These are phyloP conservation scores for Lucifuga dentata DNA, from an alignment of 2,113 vertebrate species.

Conservation along the genomic window DNA sequence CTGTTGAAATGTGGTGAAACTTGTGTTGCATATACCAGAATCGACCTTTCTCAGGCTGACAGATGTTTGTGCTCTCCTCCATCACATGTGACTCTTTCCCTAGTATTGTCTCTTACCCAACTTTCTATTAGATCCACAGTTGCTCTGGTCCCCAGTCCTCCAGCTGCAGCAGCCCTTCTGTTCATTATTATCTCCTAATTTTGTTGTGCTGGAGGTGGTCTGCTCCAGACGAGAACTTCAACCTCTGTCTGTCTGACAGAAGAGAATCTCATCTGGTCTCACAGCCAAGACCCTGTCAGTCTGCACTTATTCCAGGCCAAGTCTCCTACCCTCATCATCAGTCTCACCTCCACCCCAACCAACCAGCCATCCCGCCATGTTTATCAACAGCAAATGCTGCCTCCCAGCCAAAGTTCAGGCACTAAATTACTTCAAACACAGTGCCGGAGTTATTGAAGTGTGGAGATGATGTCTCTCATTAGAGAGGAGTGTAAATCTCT, in stretches of 20 bases:
- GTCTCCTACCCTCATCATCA: constrained; percentile 17
- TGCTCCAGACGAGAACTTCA: constrained; percentile 3
- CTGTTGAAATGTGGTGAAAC: too few species aligned
- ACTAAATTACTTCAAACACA: constrained; percentile 54
- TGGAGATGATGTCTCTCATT: constrained; percentile 76
- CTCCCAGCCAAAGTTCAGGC: constrained; percentile 48
- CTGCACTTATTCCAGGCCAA: constrained; percentile 15
- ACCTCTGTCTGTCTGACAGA: background rate
- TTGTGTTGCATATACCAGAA: too few species aligned
- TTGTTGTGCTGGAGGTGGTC: constrained; percentile 20
- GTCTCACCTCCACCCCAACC: constrained; percentile 23
- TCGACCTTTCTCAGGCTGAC: too few species aligned
- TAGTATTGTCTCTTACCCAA: background rate
- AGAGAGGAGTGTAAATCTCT: constrained; percentile 74
- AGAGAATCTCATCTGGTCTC: constrained; percentile 23
- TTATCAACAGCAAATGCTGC: constrained; percentile 53
- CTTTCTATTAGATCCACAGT: constrained; percentile 1
- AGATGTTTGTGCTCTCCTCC: too few species aligned
- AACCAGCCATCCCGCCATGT: constrained; percentile 14
- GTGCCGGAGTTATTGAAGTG: constrained; percentile 60
- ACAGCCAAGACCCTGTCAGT: constrained; percentile 29
- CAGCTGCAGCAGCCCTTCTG: constrained; percentile 1
- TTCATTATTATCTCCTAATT: constrained; percentile 8
- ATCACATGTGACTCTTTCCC: too few species aligned
- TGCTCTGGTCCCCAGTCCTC: constrained; percentile 18